Evolutionary conservation across 2,113 vertebrate species (phyloP).

Genomic region (Odontophorus gujanensis): DNA sequence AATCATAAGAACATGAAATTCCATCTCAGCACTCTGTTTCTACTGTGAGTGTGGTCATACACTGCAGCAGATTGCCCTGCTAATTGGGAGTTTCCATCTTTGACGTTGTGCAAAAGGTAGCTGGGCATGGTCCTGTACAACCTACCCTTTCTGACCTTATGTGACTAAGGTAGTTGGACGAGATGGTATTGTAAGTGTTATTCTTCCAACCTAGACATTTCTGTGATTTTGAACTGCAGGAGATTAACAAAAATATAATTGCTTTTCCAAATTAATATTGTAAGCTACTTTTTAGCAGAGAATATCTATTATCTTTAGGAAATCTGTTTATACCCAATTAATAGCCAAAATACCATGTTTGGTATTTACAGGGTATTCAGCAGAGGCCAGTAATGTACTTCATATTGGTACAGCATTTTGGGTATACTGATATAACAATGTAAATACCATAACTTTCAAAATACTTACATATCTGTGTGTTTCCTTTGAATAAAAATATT

Average conservation of each 20-base stretch:
- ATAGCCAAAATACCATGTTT: neutral
- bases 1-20: neutral
- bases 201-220: neutral
- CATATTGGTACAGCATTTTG: neutral
- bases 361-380: neutral
- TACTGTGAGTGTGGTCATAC: neutral
- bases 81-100: neutral
- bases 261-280: neutral
- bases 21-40: neutral
- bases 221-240: neutral
- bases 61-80: neutral
- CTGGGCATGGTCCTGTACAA: neutral
- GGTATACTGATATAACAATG: neutral
- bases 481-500: neutral
- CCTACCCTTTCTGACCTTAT: neutral
- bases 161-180: neutral
- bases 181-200: neutral
- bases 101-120: neutral
- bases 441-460: neutral
- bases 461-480: accelerated
- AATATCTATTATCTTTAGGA: neutral
- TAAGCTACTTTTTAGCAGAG: neutral
- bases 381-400: neutral
- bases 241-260: neutral
- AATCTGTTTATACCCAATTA: neutral